Evolutionary conservation across 2,797 vertebrate genomes (phyloP), one percentile per base, ranked within the genome.

Genomic region (Epinephelus malabaricus): DNA sequence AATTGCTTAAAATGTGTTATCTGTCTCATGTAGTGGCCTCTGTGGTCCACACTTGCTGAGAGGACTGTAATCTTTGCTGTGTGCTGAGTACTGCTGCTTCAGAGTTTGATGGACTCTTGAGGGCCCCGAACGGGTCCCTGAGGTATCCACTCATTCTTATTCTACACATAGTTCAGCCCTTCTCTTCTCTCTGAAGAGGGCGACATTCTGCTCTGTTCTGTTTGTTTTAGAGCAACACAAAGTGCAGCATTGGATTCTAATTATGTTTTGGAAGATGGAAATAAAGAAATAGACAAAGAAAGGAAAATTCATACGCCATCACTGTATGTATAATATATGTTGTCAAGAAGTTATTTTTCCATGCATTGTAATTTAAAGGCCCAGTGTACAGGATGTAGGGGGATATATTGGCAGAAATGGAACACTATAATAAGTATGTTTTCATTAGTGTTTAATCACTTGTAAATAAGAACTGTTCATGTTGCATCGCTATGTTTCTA

Each of bases 61-160:
- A 23, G 46, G 11, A 58, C 65, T 53, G 14, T 78, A 81, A 80
- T 81, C 77, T 62, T 13, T 63, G 59, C 66, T 53, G 49, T 23
- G 23, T 58, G 49, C 60, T 53, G 19, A 66, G 21, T 46, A 14
- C 25, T 45, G 53, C 77, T 56, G 53, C 47, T 47, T 77, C 49
- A 38, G n/a, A 3, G 49, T 49, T 67, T 56, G 62, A 63, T 30
- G 61, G 51, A 74, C 56, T 61, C 53, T 30, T 61, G 18, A 58
- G 63, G 70, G 71, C 13, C 54, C 13, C 23, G 69, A 69, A 45
- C 0, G 21, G 14, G 11, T 69, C 78, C 66, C 83, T 4, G 27
- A 45, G 19, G 19, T 73, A 64, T 72, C 19, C 12, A 13, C 59
- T 59, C 4, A 63, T 80, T 86, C 2, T 25, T 60, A 78, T 76